Evolutionary conservation across 2,888 invertebrate species (phyloP).

Genomic region (Nomada fucata): DNA sequence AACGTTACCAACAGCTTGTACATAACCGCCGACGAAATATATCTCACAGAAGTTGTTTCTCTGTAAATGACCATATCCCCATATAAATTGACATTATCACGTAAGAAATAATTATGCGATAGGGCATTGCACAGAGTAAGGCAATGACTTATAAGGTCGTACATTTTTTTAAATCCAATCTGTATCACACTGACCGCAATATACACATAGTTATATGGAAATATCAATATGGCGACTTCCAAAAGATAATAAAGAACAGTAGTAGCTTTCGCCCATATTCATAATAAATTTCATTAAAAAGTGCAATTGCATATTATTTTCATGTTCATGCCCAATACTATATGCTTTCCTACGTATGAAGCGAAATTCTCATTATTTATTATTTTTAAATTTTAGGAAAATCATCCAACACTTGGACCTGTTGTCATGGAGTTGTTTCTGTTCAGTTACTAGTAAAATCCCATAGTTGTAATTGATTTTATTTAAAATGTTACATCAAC

Average conservation of each 20-base stretch:
- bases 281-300: not conserved
- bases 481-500: conserved; percentile 43
- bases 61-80: no score
- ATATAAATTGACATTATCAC: not conserved
- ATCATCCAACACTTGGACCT: not conserved
- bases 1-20: no score
- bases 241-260: conserved; percentile 30
- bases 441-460: not conserved
- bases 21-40: no score
- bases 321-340: not conserved
- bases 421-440: not conserved
- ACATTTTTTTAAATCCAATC: not conserved
- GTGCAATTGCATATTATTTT: not conserved
- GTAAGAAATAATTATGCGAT: not conserved
- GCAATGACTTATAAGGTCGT: not conserved
- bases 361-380: not conserved
- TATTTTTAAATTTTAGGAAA: no score
- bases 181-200: no score
- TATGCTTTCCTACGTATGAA: not conserved
- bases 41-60: no score
- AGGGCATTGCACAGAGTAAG: not conserved
- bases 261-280: not conserved
- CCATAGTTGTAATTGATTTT: not conserved
- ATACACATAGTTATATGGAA: not conserved
- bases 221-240: conserved; percentile 31